phyloP scores from a whole-genome alignment of 2,113 vertebrate genomes.

The Serranochromis macrocephalus region DNA sequence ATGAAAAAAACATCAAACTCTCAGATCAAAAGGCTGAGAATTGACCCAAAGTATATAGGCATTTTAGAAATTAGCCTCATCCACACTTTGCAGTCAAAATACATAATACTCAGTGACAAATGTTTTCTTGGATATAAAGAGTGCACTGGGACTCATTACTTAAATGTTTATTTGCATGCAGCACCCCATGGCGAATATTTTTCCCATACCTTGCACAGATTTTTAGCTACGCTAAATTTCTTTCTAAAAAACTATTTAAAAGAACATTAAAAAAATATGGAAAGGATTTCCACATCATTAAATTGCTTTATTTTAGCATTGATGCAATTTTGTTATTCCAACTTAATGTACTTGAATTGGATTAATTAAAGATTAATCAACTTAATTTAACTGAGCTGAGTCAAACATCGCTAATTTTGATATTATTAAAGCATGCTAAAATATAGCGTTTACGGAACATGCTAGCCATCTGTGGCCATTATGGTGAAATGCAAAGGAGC shows the following conservation, averaged over 20 bases:
- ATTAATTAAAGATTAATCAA: not conserved
- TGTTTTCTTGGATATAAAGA: not conserved
- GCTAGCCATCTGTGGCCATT: not conserved
- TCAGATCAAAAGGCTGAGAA: not conserved
- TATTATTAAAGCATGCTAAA: not conserved
- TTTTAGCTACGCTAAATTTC: accelerated
- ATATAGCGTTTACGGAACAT: not conserved
- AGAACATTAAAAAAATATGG: not conserved
- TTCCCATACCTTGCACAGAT: not conserved
- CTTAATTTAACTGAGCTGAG: not conserved
- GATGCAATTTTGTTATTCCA: not conserved
- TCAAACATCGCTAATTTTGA: not conserved
- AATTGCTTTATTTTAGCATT: not conserved
- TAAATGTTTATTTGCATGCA: not conserved
- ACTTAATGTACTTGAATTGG: not conserved
- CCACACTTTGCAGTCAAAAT: not conserved
- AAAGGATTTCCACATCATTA: not conserved
- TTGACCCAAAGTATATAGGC: not conserved
- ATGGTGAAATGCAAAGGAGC: not conserved
- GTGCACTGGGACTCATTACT: not conserved
- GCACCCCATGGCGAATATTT: not conserved
- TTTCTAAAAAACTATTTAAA: not conserved
- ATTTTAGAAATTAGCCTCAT: not conserved
- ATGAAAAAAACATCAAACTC: not conserved
- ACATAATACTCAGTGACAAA: not conserved